Base-by-base conservation (phyloP, 1,140 invertebrate genomes). In the Drosophila orosa region DNA sequence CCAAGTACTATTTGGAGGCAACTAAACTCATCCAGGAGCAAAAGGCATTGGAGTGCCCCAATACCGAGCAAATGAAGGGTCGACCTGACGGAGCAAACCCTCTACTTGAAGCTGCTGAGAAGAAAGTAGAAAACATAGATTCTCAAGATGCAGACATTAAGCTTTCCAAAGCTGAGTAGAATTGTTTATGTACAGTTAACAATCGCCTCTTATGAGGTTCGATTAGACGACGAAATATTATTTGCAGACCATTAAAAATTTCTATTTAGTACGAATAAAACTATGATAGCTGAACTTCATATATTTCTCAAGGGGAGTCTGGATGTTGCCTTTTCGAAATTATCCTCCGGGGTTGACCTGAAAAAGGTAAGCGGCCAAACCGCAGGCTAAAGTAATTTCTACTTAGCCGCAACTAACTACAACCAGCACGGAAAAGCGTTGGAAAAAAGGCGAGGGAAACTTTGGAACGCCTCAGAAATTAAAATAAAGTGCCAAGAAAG, bases 401-500 rank as follows among this genome's bases (percentile, higher is more conserved):
- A 68, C 74, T 87, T 82, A 76, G 67, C 83, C 75, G 60, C 75
- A 83, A 87, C 72, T 86, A 79, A 82, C 75, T 62, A 65, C 62
- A 31, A 48, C 19, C 63, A 52, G 67, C 62, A 54, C 44, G 37
- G 47, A 72, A 72, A 75, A 82, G 61, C 66, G 69, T 44, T 50
- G 58, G 42, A 47, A 63, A 71, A 60, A 39, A 52, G 35, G 25
- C 31, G 50, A 63, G 55, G 63, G 39, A 76, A 87, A 86, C 68
- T 86, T 86, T 73, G 54, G 47, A 67, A 69, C 40, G 79, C 71
- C 75, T 59, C 62, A 79, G 69, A 87, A 86, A 86, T 86, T 86
- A 86, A 86, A 86, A 87, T 83, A 87, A 87, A 86, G 83, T 86
- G 76, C 83, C 84, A 87, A 83, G 79, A 87, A 86, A 86, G 84